Conservation (phyloP, 2,888 invertebrate genomes). For the Ormyrus thymus region DNA sequence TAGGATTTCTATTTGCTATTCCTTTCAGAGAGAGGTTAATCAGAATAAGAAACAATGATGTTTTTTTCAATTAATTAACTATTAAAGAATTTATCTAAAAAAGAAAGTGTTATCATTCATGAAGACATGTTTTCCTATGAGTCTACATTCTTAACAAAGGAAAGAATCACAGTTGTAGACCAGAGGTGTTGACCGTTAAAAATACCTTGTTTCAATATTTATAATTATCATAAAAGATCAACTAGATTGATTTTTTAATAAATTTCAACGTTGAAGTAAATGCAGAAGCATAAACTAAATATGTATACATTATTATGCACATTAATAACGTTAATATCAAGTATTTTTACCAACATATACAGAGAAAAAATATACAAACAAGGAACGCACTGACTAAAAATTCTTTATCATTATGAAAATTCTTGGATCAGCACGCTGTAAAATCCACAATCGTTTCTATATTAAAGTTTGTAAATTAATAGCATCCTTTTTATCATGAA, state of each 20-base stretch:
- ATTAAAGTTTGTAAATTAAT: slow-evolving; percentile 28
- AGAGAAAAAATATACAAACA: slow-evolving; percentile 59
- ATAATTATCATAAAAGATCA: slow-evolving; percentile 23
- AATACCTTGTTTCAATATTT: slow-evolving; percentile 22
- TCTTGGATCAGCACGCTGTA: slow-evolving; percentile 33
- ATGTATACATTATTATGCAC: slow-evolving; percentile 47
- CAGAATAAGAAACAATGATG: slow-evolving; percentile 32
- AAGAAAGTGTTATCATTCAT: slow-evolving; percentile 12
- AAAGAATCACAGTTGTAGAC: slow-evolving; percentile 53
- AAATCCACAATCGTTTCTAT: slow-evolving; percentile 21
- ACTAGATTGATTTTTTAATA: slow-evolving; percentile 31
- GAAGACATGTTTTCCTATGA: slow-evolving; percentile 45
- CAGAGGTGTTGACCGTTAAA: slow-evolving; percentile 44
- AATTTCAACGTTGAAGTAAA: slow-evolving; percentile 50
- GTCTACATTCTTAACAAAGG: slow-evolving; percentile 27
- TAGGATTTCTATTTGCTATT: slow-evolving; percentile 19
- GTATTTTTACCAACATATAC: slow-evolving; percentile 59
- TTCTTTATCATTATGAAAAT: slow-evolving; percentile 26
- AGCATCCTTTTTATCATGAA: slow-evolving; percentile 30
- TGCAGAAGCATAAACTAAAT: slow-evolving; percentile 51
- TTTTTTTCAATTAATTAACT: slow-evolving; percentile 18
- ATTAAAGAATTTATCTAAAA: slow-evolving; percentile 15
- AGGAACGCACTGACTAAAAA: slow-evolving; percentile 51
- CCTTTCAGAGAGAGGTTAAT: slow-evolving; percentile 11
- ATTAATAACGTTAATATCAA: slow-evolving; percentile 59